These are phyloP conservation scores for Schizothorax lantsangensis DNA, from an alignment of 2,797 vertebrate genomes.

Conservation along the genomic window DNA sequence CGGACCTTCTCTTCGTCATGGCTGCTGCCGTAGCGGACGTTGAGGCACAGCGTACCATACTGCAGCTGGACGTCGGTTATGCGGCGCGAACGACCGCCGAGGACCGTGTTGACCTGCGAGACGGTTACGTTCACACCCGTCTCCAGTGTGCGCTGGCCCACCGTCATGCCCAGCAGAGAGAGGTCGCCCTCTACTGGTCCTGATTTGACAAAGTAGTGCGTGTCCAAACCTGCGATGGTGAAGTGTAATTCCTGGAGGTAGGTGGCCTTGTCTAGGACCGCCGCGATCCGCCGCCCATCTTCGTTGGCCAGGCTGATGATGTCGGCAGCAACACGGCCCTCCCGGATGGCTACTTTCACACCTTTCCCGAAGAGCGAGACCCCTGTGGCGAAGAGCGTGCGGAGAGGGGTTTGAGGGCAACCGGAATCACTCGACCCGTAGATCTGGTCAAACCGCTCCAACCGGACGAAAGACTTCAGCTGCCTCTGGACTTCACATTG, in stretches of 20 bases:
- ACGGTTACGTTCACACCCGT: conserved; percentile 96
- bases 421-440: conserved; percentile 88
- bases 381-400: conserved; percentile 85
- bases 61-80: conserved; percentile 96
- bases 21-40: conserved; percentile 92
- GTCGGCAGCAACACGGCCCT: conserved; percentile 89
- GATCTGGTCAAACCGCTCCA: conserved; percentile 92
- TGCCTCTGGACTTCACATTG: conserved; percentile 98
- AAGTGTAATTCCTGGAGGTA: conserved; percentile 95
- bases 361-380: conserved; percentile 95
- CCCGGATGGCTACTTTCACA: conserved; percentile 93
- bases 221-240: conserved; percentile 89
- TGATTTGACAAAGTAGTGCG: conserved; percentile 93
- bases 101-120: conserved; percentile 93
- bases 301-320: conserved; percentile 96
- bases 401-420: conserved; percentile 82
- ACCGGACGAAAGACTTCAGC: conserved; percentile 94
- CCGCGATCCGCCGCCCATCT: conserved; percentile 91
- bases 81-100: conserved; percentile 93
- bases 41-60: conserved; percentile 85
- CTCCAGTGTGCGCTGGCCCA: conserved; percentile 92
- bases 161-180: conserved; percentile 92
- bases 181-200: conserved; percentile 91
- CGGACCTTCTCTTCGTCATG: conserved; percentile 93
- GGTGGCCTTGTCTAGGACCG: conserved; percentile 89